Conservation (phyloP, 2,113 vertebrate genomes). For the Fulmarus glacialis region DNA sequence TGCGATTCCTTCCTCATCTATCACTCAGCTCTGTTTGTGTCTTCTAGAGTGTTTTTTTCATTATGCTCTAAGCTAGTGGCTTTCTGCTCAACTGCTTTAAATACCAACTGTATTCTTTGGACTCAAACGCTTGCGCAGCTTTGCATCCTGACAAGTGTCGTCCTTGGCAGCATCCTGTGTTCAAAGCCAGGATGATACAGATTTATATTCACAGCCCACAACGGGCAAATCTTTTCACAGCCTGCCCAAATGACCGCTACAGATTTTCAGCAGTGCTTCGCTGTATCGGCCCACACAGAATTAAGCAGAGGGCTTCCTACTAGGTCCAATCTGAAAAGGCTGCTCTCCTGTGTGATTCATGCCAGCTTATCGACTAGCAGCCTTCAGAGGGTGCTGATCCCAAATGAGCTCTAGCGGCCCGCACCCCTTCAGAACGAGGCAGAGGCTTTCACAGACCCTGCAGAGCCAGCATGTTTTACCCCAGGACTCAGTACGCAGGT, state of each 20-base stretch:
- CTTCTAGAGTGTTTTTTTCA: not conserved
- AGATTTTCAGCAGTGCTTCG: not conserved
- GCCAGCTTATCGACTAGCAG: not conserved
- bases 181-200: not conserved
- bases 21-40: not conserved
- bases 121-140: not conserved
- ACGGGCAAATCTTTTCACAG: not conserved
- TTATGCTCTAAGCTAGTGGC: not conserved
- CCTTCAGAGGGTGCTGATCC: not conserved
- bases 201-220: not conserved
- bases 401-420: not conserved
- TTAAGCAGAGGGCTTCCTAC: not conserved
- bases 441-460: not conserved
- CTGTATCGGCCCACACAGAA: not conserved
- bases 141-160: not conserved
- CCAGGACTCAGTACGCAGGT: not conserved
- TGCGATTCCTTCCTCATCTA: not conserved
- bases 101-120: not conserved
- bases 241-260: not conserved
- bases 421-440: not conserved
- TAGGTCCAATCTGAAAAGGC: not conserved
- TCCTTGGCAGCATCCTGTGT: not conserved
- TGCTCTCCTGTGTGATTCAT: not conserved
- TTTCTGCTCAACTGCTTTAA: not conserved
- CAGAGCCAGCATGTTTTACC: not conserved